Evolutionary conservation across 2,888 invertebrate genomes (phyloP).

Genomic region (Chrysomela aeneicollis): DNA sequence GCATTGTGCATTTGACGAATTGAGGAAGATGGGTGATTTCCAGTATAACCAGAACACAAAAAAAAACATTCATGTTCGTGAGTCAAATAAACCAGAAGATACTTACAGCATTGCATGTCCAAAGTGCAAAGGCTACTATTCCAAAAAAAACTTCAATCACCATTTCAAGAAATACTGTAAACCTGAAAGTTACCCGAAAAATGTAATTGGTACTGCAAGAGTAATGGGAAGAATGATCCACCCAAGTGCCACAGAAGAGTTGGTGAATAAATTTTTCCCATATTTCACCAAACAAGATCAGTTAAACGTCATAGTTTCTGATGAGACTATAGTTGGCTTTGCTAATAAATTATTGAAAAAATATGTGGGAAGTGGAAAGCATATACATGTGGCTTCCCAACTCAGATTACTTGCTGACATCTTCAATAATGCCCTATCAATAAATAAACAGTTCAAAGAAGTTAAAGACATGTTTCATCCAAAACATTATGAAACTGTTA

Average conservation of each 20-base stretch:
- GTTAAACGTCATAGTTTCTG: neutral
- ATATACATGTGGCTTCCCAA: conserved; percentile 6
- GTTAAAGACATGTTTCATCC: neutral
- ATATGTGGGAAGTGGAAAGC: neutral
- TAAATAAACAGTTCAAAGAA: neutral
- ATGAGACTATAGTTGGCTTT: neutral
- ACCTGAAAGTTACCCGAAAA: neutral
- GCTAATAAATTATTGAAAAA: neutral
- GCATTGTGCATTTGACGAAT: too few relatives aligned
- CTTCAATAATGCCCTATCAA: neutral
- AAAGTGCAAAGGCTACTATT: neutral
- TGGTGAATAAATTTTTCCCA: neutral
- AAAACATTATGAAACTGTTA: neutral
- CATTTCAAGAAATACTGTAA: neutral
- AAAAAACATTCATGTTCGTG: too few relatives aligned
- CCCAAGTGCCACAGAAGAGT: neutral
- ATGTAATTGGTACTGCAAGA: neutral
- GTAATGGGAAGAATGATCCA: neutral
- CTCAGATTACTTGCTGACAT: neutral
- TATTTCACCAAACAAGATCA: conserved; percentile 4
- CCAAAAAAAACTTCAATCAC: neutral
- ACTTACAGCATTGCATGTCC: neutral
- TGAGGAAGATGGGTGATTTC: too few relatives aligned
- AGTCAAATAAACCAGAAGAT: too few relatives aligned
- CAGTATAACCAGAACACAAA: too few relatives aligned